Base-by-base conservation (phyloP, 2,113 vertebrate species). In the Clarias macrocephalus region DNA sequence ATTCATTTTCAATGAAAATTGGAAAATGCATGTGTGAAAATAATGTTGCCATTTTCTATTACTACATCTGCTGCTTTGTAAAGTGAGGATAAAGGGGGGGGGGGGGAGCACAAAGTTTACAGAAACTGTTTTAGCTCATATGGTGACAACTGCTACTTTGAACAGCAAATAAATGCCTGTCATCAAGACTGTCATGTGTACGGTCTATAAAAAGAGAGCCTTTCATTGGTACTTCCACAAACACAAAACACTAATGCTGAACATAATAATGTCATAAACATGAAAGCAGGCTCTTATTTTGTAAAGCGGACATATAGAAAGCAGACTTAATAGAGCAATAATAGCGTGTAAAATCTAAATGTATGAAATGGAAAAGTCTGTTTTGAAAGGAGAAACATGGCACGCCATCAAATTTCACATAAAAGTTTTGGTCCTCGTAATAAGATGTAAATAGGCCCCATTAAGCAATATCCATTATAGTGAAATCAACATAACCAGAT, bases 401-500 rank as follows among this genome's bases (percentile, higher is more conserved):
- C 33, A 42, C 33, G 13, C 16, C 42, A 73, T 52, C 33, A 59
- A 30, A 82, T 87, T 63, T 75, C 70, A 30, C 70, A 73, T 28
- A 52, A 87, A 82, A 5, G 66, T 62, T 83, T 79, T 60, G 48
- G 75, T 84, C n/a, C 66, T 75, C 11, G 54, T 66, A 82, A 48
- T 76, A 54, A 65, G 57, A 30, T 42, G n/a, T 60, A 87, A 89
- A 70, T 57, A 73, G 83, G 75, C 18, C 79, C 83, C 18, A 75
- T 84, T 66, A 93, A 93, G 93, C 94, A 91, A 91, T 92, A 93
- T 92, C 90, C 90, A 93, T 94, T 94, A 94, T 92, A 93, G 93
- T 88, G 70, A 93, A 93, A 90, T 91, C 93, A 93, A 79, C 93
- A 93, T 94, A 95, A 92, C 92, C 87, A 91, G 93, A 94, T 91